Evolutionary conservation across 2,113 vertebrate species (phyloP), one percentile per base, ranked within the genome.

Genomic region (Pedetes capensis): DNA sequence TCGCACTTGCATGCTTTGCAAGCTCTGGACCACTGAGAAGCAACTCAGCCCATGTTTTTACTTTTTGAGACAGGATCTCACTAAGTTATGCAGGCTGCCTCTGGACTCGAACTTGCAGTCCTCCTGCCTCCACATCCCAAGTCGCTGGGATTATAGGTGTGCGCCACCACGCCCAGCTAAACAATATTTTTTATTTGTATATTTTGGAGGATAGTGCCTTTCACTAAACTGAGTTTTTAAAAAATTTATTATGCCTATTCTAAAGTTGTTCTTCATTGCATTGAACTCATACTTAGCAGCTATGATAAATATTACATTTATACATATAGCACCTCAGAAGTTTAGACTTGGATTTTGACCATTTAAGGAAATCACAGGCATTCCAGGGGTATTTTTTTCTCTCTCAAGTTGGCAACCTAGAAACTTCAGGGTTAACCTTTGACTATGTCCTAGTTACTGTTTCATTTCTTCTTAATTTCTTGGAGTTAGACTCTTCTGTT

Each of bases 341-440:
- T 93, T n/a, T 79, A 61, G 39, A 74, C 37, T 93, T 91, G 37
- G 53, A 39, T 84, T 92, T 86, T 93, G 64, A 88, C 14, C 63
- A 44, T 23, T 94, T 78, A 83, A 75, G 47, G 34, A 89, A 89
- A 78, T n/a, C 20, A 44, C 7, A 51, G 55, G 18, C 18, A 55
- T 75, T 74, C 7, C 8, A 53, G 25, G 37, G 20, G 2, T 71
- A 39, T 64, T 86, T 96, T 75, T 92, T 44, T 47, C n/a, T 81
- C 18, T 83, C 11, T 49, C 8, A 76, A 10, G 32, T 49, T 12
- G 13, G 39, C 22, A 87, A 27, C 39, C 80, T 78, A 66, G 51
- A 81, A 91, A 71, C 12, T 55, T 18, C 37, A 49, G 18, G 10
- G 42, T 89, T 88, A 57, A 39, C 44, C 16, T 76, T 95, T 94